These are phyloP conservation scores for Arvicola amphibius DNA, from an alignment of 2,797 vertebrate genomes.

Conservation along the genomic window DNA sequence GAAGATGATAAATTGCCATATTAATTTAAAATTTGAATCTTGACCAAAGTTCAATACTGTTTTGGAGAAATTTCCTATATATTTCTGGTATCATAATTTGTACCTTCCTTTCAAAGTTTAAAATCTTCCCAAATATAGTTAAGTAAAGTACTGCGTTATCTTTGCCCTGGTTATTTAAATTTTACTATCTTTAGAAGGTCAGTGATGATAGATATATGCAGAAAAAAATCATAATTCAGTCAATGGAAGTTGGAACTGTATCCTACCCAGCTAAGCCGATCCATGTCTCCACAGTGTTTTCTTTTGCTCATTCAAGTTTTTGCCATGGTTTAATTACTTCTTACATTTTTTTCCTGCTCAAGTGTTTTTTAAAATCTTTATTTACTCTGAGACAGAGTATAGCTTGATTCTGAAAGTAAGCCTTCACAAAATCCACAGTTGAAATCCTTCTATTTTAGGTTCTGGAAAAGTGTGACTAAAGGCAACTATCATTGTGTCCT, in stretches of 20 bases:
- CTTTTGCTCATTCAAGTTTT: not conserved
- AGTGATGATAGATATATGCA: conserved; percentile 16
- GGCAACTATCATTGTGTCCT: not conserved
- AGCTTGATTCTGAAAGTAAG: not conserved
- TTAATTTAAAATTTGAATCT: not conserved
- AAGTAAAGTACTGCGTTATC: not conserved
- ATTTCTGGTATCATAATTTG: not conserved
- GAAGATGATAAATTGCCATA: conserved; percentile 4
- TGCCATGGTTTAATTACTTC: not conserved
- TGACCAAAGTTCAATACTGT: not conserved
- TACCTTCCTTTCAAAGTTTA: conserved; percentile 30
- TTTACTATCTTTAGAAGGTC: conserved; percentile 20
- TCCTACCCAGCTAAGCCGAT: not conserved
- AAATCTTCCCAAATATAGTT: conserved; percentile 10
- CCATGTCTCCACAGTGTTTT: not conserved
- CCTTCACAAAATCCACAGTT: not conserved
- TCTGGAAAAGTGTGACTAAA: not conserved
- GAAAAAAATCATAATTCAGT: not conserved
- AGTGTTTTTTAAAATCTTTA: not conserved
- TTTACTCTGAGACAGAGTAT: not conserved
- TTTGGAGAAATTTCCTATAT: not conserved
- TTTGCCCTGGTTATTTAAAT: conserved; percentile 12
- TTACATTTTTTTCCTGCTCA: not conserved
- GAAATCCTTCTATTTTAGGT: not conserved
- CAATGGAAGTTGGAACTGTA: conserved; percentile 4